Evolutionary conservation across 2,888 invertebrate species (phyloP).

Genomic region (Scrobipalpa atriplicella): DNA sequence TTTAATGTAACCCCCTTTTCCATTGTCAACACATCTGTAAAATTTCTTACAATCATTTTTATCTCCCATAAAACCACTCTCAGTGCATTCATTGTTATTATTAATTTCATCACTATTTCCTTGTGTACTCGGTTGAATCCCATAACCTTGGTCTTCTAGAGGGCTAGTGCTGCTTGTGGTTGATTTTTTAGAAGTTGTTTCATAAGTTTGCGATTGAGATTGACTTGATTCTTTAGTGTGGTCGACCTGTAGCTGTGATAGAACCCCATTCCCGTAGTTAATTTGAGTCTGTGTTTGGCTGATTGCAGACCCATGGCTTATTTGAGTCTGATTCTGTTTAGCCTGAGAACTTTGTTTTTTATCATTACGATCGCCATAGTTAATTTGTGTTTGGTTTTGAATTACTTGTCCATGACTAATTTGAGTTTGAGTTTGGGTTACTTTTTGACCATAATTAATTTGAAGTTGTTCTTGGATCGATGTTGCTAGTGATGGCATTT

Average conservation of each 20-base stretch:
- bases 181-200: constrained; percentile 39
- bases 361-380: constrained; percentile 46
- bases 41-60: constrained; percentile 84
- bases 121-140: constrained; percentile 5
- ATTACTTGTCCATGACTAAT: constrained; percentile 47
- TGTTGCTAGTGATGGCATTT: constrained; percentile 30
- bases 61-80: constrained; percentile 84
- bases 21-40: constrained; percentile 85
- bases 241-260: constrained; percentile 60
- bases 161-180: constrained; percentile 29
- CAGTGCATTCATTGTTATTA: constrained; percentile 39
- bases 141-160: constrained; percentile 20
- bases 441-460: constrained; percentile 51
- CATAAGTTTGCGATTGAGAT: constrained; percentile 50
- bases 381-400: constrained; percentile 60
- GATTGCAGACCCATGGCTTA: constrained; percentile 49
- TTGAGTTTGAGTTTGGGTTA: constrained; percentile 56
- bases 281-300: constrained; percentile 60
- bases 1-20: constrained; percentile 69
- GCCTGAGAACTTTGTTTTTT: constrained; percentile 35
- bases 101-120: background rate
- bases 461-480: constrained; percentile 53
- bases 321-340: constrained; percentile 58
- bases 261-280: constrained; percentile 50
- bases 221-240: constrained; percentile 57